A percentile compares a stretch with the other conserved stretches of the same genome.
These are phyloP conservation scores for Strigops habroptila DNA, from an alignment of 2,113 vertebrate genomes.

Conservation along the genomic window DNA sequence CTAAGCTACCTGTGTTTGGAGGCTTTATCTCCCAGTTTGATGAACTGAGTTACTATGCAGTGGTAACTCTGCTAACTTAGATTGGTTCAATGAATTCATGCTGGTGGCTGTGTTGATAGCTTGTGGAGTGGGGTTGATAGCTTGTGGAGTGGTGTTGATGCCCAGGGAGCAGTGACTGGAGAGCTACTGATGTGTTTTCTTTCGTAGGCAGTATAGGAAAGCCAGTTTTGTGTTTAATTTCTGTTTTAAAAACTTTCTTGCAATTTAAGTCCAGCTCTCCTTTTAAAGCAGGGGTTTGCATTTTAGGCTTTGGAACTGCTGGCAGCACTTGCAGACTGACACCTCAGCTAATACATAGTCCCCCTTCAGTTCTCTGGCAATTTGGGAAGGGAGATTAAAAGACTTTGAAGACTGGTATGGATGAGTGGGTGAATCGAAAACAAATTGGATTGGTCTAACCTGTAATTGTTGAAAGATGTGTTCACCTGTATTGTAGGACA, in stretches of 20 bases:
- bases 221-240: not conserved
- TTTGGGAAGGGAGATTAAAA: not conserved
- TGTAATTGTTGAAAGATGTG: not conserved
- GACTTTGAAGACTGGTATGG: not conserved
- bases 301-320: not conserved
- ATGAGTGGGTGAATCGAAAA: not conserved
- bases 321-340: not conserved
- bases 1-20: not conserved
- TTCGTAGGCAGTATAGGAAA: not conserved
- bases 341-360: not conserved
- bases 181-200: rapidly evolving
- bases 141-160: too few species aligned
- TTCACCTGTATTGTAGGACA: not conserved
- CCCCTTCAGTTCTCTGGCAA: not conserved
- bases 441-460: not conserved
- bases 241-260: not conserved
- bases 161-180: not conserved
- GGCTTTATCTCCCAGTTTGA: not conserved
- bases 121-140: too few species aligned
- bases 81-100: not conserved
- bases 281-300: not conserved
- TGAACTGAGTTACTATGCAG: not conserved
- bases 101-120: not conserved
- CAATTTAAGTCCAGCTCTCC: not conserved
- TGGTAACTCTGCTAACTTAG: not conserved